These are phyloP conservation scores for Leptinotarsa juncta DNA, from an alignment of 2,888 invertebrate genomes.

Conservation along the genomic window DNA sequence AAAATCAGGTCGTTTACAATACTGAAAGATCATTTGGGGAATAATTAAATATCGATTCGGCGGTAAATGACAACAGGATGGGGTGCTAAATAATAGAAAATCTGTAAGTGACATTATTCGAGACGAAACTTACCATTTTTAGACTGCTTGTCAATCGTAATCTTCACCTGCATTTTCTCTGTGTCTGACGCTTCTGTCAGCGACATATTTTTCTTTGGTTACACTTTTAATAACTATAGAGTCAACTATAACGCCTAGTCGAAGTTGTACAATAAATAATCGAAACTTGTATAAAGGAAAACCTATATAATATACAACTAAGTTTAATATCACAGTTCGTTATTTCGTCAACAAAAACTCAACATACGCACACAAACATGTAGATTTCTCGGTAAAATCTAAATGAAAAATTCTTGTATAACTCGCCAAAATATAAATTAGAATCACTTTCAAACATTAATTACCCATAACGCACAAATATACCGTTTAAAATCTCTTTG, in stretches of 20 bases:
- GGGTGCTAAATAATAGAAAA: neutral
- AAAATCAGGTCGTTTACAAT: slow-evolving; percentile 10
- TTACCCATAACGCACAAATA: slow-evolving; percentile 52
- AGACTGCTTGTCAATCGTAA: slow-evolving; percentile 53
- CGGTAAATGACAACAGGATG: slow-evolving; percentile 4
- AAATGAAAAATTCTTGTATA: slow-evolving; percentile 50
- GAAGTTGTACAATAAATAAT: slow-evolving; percentile 59
- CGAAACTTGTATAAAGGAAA: slow-evolving; percentile 59
- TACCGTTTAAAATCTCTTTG: slow-evolving; percentile 51
- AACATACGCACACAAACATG: slow-evolving; percentile 59
- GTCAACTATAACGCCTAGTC: slow-evolving; percentile 52
- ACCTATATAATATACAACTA: slow-evolving; percentile 60
- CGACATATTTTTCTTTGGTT: slow-evolving; percentile 57
- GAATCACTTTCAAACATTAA: slow-evolving; percentile 49
- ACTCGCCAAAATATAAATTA: slow-evolving; percentile 49
- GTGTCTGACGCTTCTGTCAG: slow-evolving; percentile 55
- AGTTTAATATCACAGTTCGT: slow-evolving; percentile 62
- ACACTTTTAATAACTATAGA: slow-evolving; percentile 46
- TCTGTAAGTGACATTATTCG: slow-evolving; percentile 17
- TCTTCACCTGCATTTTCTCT: slow-evolving; percentile 53
- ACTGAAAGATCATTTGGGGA: neutral
- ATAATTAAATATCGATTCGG: slow-evolving; percentile 11
- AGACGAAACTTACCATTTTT: slow-evolving; percentile 54
- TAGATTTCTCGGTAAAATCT: slow-evolving; percentile 50
- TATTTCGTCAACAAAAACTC: slow-evolving; percentile 60